Conservation (phyloP, 2,113 vertebrate genomes). For the Phyllostomus hastatus region DNA sequence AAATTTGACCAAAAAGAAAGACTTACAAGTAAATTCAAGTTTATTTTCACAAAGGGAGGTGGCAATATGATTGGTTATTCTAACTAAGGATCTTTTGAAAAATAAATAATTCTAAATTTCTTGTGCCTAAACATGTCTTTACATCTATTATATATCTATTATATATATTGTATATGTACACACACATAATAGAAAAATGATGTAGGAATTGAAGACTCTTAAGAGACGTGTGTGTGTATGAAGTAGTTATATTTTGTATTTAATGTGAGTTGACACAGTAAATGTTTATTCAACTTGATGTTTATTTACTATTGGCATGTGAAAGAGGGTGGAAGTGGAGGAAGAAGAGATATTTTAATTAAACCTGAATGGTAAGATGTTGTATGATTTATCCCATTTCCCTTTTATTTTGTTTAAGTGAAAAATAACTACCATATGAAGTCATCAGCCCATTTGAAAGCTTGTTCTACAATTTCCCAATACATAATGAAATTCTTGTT, state of each 20-base stretch:
- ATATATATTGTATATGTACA: too few relatives aligned
- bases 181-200: background rate
- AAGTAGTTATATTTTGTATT: slow-evolving; percentile 52
- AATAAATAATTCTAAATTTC: slow-evolving; percentile 28
- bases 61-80: background rate
- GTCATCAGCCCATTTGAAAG: slow-evolving; percentile 56
- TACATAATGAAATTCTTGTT: slow-evolving; percentile 53
- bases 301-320: slow-evolving; percentile 49
- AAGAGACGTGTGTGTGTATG: background rate
- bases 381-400: slow-evolving; percentile 57
- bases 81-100: slow-evolving; percentile 34
- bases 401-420: slow-evolving; percentile 62
- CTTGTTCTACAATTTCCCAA: slow-evolving; percentile 60
- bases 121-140: background rate
- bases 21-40: background rate
- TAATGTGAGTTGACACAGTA: slow-evolving; percentile 39
- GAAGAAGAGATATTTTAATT: slow-evolving; percentile 57
- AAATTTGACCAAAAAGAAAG: background rate
- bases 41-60: slow-evolving; percentile 29
- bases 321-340: slow-evolving; percentile 12
- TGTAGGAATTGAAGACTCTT: slow-evolving; percentile 32
- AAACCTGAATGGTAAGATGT: slow-evolving; percentile 54
- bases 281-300: slow-evolving; percentile 50
- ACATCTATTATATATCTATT: slow-evolving; percentile 16
- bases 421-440: slow-evolving; percentile 52